phyloP scores from a whole-genome alignment of 2,888 invertebrate species.

The Spodoptera littoralis region DNA sequence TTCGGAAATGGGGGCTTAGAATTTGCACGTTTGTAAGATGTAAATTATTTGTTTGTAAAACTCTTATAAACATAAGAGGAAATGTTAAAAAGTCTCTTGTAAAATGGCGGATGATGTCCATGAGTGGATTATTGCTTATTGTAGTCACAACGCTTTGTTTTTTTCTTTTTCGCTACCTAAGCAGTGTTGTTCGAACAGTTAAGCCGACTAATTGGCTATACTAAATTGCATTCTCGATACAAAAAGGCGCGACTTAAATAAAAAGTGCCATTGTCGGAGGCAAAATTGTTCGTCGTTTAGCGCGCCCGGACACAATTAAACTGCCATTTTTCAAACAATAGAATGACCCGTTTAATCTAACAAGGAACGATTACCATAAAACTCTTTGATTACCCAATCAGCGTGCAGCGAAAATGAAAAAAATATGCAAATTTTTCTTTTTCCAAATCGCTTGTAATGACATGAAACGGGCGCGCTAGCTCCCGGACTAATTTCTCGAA shows the following conservation, averaged over 20 bases:
- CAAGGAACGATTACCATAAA: slow-evolving; percentile 50
- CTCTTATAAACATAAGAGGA: too few species aligned
- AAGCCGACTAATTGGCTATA: too few species aligned
- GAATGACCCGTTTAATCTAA: slow-evolving; percentile 45
- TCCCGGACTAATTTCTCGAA: slow-evolving; percentile 54
- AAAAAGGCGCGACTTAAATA: slow-evolving; percentile 24
- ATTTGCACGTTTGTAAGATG: background rate
- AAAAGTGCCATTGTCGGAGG: slow-evolving; percentile 20
- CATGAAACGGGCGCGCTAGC: slow-evolving; percentile 34
- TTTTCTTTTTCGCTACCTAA: too few species aligned
- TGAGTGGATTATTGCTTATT: too few species aligned
- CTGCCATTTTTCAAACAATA: slow-evolving; percentile 42
- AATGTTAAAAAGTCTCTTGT: too few species aligned
- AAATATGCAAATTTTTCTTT: slow-evolving; percentile 53
- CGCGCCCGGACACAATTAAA: slow-evolving; percentile 41
- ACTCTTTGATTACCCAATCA: slow-evolving; percentile 53
- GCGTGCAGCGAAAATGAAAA: slow-evolving; percentile 44
- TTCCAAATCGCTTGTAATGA: slow-evolving; percentile 53
- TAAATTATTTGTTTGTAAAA: too few species aligned
- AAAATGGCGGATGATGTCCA: too few species aligned
- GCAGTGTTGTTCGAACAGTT: too few species aligned
- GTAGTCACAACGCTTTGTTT: too few species aligned
- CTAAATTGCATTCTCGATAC: background rate
- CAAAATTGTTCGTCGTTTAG: slow-evolving; percentile 35
- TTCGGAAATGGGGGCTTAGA: slow-evolving; percentile 16